Percentiles rank a stretch among this genome's conserved stretches.
Evolutionary conservation across 2,113 vertebrate genomes (phyloP).

Genomic region (Microtus richardsoni): DNA sequence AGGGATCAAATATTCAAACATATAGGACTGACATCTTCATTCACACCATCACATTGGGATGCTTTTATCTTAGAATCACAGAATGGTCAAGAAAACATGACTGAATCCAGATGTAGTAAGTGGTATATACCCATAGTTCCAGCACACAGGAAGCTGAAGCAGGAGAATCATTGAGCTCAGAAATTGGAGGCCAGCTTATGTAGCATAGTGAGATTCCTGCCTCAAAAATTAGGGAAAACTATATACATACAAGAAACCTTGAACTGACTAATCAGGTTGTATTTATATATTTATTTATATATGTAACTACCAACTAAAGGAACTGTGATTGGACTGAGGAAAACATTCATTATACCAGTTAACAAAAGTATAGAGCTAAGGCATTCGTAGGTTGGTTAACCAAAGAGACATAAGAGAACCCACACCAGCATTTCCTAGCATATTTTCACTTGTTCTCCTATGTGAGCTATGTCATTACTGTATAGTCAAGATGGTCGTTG

Average conservation of each 20-base stretch:
- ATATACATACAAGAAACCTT: not conserved
- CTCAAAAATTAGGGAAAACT: not conserved
- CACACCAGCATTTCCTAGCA: not conserved
- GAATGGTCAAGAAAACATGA: not conserved
- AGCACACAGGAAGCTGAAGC: not conserved
- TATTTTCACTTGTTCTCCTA: not conserved
- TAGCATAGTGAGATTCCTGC: not conserved
- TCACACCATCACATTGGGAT: not conserved
- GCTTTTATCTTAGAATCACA: not conserved
- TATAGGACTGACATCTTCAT: not conserved
- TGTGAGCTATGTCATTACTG: not conserved
- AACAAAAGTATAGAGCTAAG: not conserved
- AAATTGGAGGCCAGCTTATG: not conserved
- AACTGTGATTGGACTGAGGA: not conserved
- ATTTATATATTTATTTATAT: not conserved
- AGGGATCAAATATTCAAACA: not conserved
- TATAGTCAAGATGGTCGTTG: not conserved
- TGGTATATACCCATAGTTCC: not conserved
- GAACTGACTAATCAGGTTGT: not conserved
- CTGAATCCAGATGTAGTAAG: not conserved
- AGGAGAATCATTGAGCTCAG: not conserved
- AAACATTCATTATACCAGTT: not conserved
- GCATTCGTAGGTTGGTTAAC: not conserved
- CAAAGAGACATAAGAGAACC: not conserved
- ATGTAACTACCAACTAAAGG: not conserved